Evolutionary conservation across 2,888 invertebrate genomes (phyloP).

Genomic region (Melieria omissa): DNA sequence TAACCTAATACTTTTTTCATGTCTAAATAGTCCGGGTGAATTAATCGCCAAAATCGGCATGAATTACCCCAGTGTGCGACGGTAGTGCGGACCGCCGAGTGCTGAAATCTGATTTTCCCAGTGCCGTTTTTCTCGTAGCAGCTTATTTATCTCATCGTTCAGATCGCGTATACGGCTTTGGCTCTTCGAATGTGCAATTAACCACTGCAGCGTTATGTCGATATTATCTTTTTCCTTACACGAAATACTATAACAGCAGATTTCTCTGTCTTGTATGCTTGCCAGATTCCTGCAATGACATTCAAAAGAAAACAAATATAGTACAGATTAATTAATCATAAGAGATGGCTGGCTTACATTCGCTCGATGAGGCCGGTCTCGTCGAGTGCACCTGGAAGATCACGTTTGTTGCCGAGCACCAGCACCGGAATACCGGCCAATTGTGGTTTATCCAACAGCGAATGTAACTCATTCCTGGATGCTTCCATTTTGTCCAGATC

Average conservation of each 20-base stretch:
- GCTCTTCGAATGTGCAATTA: slow-evolving; percentile 68
- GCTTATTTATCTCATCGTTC: slow-evolving; percentile 99
- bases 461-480: slow-evolving; percentile 97
- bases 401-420: slow-evolving; percentile 98
- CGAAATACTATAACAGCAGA: slow-evolving; percentile 99
- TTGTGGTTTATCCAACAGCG: slow-evolving; percentile 97
- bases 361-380: slow-evolving; percentile 98
- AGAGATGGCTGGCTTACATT: slow-evolving; percentile 78
- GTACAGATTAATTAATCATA: neutral
- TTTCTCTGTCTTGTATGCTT: slow-evolving; percentile 98
- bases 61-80: too few relatives aligned
- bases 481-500: slow-evolving; percentile 99
- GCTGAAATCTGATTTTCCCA: slow-evolving; percentile 98
- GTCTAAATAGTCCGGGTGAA: too few relatives aligned
- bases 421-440: slow-evolving; percentile 96
- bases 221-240: slow-evolving; percentile 99
- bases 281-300: slow-evolving; percentile 87
- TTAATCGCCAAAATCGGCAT: too few relatives aligned
- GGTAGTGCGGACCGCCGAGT: slow-evolving; percentile 94
- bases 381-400: slow-evolving; percentile 96
- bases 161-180: slow-evolving; percentile 84
- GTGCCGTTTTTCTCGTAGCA: slow-evolving; percentile 93
- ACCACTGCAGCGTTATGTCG: slow-evolving; percentile 96
- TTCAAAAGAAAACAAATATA: slow-evolving; percentile 23
- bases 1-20: too few relatives aligned